A percentile compares a stretch with the other conserved stretches of the same genome.
Conservation (phyloP, 1,140 invertebrate species). For the Penaeus japonicus region DNA sequence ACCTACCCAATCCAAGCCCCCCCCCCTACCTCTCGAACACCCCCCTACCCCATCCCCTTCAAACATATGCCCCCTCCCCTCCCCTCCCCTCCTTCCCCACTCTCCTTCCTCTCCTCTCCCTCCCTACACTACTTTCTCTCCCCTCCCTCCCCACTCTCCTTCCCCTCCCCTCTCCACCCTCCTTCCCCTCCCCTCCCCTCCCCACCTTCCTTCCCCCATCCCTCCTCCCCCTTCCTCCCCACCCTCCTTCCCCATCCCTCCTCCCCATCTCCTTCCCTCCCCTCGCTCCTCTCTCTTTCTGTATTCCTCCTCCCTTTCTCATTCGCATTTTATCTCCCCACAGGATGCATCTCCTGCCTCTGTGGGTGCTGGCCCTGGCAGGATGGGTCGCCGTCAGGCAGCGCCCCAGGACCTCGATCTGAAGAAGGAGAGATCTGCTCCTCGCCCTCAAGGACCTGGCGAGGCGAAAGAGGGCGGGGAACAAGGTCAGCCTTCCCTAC, state of each 20-base stretch:
- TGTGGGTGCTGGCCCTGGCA: conserved; percentile 16
- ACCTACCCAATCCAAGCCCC: too few relatives aligned
- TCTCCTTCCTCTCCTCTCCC: not conserved
- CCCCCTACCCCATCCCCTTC: too few relatives aligned
- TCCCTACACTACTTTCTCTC: not conserved
- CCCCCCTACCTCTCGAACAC: too few relatives aligned
- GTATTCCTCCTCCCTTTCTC: too few relatives aligned
- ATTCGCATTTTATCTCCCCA: not conserved
- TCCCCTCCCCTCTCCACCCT: not conserved
- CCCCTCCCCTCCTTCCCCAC: not conserved
- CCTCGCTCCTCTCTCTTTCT: too few relatives aligned
- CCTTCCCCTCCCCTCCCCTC: not conserved
- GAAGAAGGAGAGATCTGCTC: not conserved
- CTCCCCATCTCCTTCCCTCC: too few relatives aligned
- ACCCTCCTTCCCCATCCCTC: not conserved
- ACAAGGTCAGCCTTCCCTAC: conserved; percentile 21
- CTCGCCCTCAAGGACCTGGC: conserved; percentile 26
- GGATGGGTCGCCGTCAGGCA: conserved; percentile 11
- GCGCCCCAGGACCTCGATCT: not conserved
- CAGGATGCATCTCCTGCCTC: conserved; percentile 10
- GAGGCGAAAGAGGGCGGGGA: conserved; percentile 14
- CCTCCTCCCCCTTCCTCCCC: not conserved
- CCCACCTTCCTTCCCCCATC: not conserved
- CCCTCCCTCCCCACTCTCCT: not conserved
- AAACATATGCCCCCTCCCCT: too few relatives aligned